phyloP scores from a whole-genome alignment of 2,888 invertebrate genomes.

The Ectemnius cavifrons region DNA sequence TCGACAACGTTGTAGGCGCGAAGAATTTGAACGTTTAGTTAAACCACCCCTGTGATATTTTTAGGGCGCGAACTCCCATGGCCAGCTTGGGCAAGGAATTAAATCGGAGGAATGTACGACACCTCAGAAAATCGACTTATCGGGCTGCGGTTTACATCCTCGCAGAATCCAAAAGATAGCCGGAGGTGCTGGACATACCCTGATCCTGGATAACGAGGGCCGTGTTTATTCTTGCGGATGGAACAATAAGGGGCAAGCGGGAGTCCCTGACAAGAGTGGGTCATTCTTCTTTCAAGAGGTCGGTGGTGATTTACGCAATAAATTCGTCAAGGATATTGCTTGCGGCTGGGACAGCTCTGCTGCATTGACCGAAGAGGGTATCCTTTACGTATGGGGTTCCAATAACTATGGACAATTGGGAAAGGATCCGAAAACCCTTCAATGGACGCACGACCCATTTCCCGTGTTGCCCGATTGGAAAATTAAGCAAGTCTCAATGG shows the following conservation, averaged over 20 bases:
- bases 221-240: slow-evolving; percentile 87
- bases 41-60: slow-evolving; percentile 23
- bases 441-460: slow-evolving; percentile 67
- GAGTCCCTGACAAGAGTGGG: slow-evolving; percentile 79
- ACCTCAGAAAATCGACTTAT: slow-evolving; percentile 79
- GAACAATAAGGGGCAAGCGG: slow-evolving; percentile 88
- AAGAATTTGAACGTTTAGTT: neutral
- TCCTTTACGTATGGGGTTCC: slow-evolving; percentile 90
- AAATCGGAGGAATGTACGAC: slow-evolving; percentile 84
- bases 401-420: slow-evolving; percentile 89
- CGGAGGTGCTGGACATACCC: slow-evolving; percentile 89
- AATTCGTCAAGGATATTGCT: slow-evolving; percentile 82
- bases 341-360: slow-evolving; percentile 92
- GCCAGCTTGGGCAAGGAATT: slow-evolving; percentile 86
- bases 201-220: slow-evolving; percentile 84
- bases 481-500: slow-evolving; percentile 83
- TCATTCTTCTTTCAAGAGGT: slow-evolving; percentile 69
- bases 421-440: slow-evolving; percentile 24
- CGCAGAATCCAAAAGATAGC: slow-evolving; percentile 82
- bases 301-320: slow-evolving; percentile 65
- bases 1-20: neutral
- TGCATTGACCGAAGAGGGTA: slow-evolving; percentile 84
- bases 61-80: slow-evolving; percentile 91
- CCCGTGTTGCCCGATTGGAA: slow-evolving; percentile 78
- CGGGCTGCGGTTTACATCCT: slow-evolving; percentile 71